These are phyloP conservation scores for Amiota minor DNA, from an alignment of 2,888 invertebrate species.

Conservation along the genomic window DNA sequence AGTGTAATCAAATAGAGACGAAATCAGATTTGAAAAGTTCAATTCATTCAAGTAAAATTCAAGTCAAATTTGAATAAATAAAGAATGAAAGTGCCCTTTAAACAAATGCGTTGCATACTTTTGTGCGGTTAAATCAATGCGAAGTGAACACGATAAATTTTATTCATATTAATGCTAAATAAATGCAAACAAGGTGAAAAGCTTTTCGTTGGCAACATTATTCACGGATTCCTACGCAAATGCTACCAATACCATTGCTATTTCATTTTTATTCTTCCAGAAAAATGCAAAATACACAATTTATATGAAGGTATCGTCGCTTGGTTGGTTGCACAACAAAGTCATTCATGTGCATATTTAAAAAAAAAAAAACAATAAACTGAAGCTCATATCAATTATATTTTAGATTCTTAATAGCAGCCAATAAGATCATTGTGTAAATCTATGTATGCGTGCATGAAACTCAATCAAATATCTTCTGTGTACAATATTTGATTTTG, in stretches of 20 bases:
- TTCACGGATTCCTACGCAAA: conserved; percentile 4
- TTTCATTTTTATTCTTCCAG: background rate
- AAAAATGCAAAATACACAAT: conserved; percentile 1
- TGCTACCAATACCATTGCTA: no score
- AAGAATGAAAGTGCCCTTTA: no score
- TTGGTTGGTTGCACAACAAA: no score
- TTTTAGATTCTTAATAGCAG: no score
- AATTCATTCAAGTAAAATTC: no score
- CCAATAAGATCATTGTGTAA: no score
- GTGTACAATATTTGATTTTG: background rate
- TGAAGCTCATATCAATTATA: no score
- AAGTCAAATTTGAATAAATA: no score
- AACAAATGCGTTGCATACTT: conserved; percentile 9
- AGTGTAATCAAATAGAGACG: no score
- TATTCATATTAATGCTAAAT: conserved; percentile 13
- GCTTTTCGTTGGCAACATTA: conserved; percentile 6
- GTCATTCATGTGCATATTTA: no score
- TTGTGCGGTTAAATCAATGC: background rate
- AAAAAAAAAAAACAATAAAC: no score
- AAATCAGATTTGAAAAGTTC: no score
- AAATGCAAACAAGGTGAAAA: conserved; percentile 16
- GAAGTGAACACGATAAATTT: conserved; percentile 13
- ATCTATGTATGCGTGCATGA: background rate
- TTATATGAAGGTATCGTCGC: background rate
- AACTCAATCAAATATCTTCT: background rate